Evolutionary conservation across 2,888 invertebrate species (phyloP).

Genomic region (Amorpha juglandis): DNA sequence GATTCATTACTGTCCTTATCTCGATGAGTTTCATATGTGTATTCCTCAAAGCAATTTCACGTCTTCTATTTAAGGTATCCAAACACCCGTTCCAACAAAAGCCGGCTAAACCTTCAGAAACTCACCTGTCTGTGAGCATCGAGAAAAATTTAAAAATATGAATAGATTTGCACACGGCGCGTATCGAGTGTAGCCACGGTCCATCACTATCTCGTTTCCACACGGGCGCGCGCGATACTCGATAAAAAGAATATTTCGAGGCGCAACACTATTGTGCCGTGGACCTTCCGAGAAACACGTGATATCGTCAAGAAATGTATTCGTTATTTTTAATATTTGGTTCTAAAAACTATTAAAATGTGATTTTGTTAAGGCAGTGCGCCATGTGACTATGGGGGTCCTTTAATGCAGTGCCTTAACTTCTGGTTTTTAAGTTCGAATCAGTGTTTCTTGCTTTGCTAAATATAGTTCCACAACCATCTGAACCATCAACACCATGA

Average conservation of each 20-base stretch:
- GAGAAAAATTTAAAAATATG: conserved; percentile 70
- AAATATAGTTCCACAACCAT: no score
- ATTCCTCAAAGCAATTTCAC: no score
- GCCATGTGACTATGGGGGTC: no score
- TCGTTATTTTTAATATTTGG: conserved; percentile 12
- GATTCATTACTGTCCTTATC: no score
- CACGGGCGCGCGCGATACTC: conserved; percentile 72
- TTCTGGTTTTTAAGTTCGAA: no score
- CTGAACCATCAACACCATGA: no score
- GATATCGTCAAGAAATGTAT: conserved; percentile 23
- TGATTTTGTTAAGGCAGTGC: background rate
- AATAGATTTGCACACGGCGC: conserved; percentile 64
- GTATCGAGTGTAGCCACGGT: conserved; percentile 64
- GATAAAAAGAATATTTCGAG: conserved; percentile 77
- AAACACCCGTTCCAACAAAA: background rate
- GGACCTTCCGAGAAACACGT: conserved; percentile 58
- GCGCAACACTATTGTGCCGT: conserved; percentile 68
- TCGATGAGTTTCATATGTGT: no score
- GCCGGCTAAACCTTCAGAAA: conserved; percentile 7
- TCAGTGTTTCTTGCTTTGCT: no score
- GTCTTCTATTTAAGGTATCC: no score
- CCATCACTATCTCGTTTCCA: conserved; percentile 80
- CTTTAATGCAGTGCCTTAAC: no score
- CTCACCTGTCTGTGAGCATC: conserved; percentile 40
- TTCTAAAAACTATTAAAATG: background rate